phyloP scores from a whole-genome alignment of 2,797 vertebrate species.

The Caiman crocodilus region DNA sequence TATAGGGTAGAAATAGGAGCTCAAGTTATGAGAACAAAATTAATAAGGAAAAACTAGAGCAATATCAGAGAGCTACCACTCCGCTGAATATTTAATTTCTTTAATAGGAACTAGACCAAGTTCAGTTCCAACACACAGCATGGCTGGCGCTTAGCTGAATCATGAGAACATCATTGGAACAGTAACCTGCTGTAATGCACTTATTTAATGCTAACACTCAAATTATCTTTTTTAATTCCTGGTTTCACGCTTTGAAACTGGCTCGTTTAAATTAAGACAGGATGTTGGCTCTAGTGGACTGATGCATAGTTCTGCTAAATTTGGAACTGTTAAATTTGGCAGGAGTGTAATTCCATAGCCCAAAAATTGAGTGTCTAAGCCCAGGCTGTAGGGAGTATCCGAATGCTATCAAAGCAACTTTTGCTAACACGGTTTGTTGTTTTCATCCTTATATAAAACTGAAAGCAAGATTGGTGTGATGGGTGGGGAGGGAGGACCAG shows the following conservation, averaged over 20 bases:
- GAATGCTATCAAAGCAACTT: fast-evolving
- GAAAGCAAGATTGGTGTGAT: neutral
- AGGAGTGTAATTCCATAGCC: neutral
- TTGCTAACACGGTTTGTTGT: no score
- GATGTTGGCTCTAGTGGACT: neutral
- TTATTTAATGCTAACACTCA: no score
- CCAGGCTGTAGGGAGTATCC: neutral
- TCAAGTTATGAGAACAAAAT: neutral
- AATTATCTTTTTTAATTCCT: neutral
- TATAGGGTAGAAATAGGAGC: neutral
- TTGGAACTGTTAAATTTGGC: neutral
- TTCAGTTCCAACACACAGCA: neutral
- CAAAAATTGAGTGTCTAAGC: neutral
- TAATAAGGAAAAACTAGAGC: neutral
- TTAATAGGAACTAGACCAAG: neutral
- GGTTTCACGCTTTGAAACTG: neutral
- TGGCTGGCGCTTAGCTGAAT: neutral
- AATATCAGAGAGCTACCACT: neutral
- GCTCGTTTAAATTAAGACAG: neutral
- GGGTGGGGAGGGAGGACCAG: neutral
- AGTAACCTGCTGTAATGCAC: neutral
- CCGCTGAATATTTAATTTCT: no score
- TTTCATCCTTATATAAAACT: neutral
- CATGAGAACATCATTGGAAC: neutral
- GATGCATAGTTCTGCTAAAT: neutral